Evolutionary conservation across 2,797 vertebrate species (phyloP).

Genomic region (Schizothorax lantsangensis): DNA sequence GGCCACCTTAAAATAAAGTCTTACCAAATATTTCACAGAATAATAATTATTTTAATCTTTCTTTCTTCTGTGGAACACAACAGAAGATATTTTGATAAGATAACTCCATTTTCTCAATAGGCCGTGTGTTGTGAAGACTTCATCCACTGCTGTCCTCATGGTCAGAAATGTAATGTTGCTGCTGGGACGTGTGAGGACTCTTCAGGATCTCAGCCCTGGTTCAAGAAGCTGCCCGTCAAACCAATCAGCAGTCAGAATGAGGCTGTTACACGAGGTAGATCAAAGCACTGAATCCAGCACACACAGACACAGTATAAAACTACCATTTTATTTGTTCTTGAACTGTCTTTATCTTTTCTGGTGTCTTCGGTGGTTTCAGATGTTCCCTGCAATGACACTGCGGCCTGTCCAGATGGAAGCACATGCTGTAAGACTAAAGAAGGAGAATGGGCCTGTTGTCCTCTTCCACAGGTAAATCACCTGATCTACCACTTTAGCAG

Average conservation of each 20-base stretch:
- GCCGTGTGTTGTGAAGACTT: too few species aligned
- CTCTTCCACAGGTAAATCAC: constrained; percentile 77
- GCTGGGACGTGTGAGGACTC: constrained; percentile 47
- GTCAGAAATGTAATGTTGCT: constrained; percentile 60
- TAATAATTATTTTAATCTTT: too few species aligned
- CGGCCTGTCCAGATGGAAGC: constrained; percentile 65
- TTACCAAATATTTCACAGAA: too few species aligned
- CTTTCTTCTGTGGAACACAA: too few species aligned
- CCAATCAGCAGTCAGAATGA: not conserved
- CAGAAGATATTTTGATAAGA: too few species aligned
- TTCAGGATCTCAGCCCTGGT: constrained; percentile 52
- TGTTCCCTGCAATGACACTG: constrained; percentile 61
- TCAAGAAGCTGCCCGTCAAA: constrained; percentile 53
- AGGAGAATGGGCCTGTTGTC: constrained; percentile 78
- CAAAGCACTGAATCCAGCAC: not conserved
- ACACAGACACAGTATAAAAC: constrained; percentile 10
- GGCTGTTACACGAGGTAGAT: constrained; percentile 1
- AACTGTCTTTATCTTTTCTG: not conserved
- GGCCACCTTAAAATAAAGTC: too few species aligned
- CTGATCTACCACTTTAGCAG: too few species aligned
- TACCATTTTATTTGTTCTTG: too few species aligned
- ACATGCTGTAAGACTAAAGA: constrained; percentile 78
- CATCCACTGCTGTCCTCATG: constrained; percentile 70
- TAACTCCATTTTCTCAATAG: not conserved
- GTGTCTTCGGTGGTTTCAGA: not conserved